Evolutionary conservation across 1,140 invertebrate species (phyloP).

Genomic region (Rhopalosiphum padi): DNA sequence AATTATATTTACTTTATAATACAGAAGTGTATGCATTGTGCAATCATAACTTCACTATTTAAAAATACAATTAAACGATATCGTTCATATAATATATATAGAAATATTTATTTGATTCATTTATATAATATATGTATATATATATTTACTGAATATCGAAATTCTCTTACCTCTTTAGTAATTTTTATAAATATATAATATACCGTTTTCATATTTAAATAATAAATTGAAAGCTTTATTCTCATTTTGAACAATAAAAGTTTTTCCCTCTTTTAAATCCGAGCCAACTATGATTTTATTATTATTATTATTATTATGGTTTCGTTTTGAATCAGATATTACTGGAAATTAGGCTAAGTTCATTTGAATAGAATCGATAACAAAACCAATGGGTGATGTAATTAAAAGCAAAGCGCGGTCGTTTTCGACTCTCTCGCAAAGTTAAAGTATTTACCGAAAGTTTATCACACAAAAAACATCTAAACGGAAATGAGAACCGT

Average conservation of each 20-base stretch:
- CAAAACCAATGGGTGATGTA: constrained; percentile 3
- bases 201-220: not conserved
- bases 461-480: constrained; percentile 34
- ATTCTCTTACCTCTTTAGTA: not conserved
- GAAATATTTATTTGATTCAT: too few relatives aligned
- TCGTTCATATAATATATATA: not conserved
- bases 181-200: not conserved
- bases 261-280: not conserved
- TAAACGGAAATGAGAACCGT: constrained; percentile 23
- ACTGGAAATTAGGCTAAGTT: constrained; percentile 8
- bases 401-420: not conserved
- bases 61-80: not conserved
- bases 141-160: not conserved
- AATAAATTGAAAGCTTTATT: not conserved
- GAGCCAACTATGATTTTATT: not conserved
- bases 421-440: not conserved
- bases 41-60: not conserved
- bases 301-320: too few relatives aligned
- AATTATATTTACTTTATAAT: not conserved
- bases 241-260: constrained; percentile 4
- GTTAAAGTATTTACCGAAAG: constrained; percentile 36
- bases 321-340: not conserved
- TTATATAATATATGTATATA: not conserved
- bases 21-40: not conserved
- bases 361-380: constrained; percentile 20